These are phyloP conservation scores for Amblyjoppa proteus DNA, from an alignment of 2,888 invertebrate genomes.

Conservation along the genomic window DNA sequence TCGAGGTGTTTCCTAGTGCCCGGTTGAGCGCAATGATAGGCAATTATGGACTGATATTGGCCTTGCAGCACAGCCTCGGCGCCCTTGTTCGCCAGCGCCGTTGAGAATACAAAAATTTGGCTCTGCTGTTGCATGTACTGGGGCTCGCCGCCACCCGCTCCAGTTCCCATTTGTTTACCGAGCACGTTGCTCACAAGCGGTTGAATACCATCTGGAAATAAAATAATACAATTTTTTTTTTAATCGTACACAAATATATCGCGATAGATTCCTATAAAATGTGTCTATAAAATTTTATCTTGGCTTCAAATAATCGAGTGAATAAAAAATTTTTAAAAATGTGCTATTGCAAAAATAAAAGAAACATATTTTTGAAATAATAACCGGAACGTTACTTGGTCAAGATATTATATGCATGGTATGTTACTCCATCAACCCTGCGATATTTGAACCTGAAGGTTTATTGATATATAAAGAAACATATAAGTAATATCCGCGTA, in stretches of 20 bases:
- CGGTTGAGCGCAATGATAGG: constrained; percentile 98
- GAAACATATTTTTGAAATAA: no score
- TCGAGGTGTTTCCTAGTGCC: constrained; percentile 97
- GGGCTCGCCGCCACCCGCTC: constrained; percentile 92
- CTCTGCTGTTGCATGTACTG: constrained; percentile 98
- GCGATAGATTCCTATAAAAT: neutral
- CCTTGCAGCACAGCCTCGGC: constrained; percentile 96
- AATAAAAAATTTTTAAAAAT: no score
- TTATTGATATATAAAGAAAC: no score
- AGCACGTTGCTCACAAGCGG: constrained; percentile 92
- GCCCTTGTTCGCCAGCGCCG: constrained; percentile 96
- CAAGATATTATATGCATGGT: no score
- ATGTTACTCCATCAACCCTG: no score
- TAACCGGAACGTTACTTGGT: no score
- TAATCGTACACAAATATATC: neutral
- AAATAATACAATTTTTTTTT: neutral
- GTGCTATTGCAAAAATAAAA: no score
- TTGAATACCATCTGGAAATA: constrained; percentile 88
- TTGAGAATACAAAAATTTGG: constrained; percentile 99
- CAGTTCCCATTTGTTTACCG: constrained; percentile 90
- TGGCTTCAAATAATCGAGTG: no score
- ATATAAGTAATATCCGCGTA: no score
- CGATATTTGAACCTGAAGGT: no score
- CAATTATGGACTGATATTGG: constrained; percentile 96
- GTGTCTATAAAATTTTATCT: no score